These are phyloP conservation scores for Danaus plexippus DNA, from an alignment of 1,140 invertebrate species.

Conservation along the genomic window DNA sequence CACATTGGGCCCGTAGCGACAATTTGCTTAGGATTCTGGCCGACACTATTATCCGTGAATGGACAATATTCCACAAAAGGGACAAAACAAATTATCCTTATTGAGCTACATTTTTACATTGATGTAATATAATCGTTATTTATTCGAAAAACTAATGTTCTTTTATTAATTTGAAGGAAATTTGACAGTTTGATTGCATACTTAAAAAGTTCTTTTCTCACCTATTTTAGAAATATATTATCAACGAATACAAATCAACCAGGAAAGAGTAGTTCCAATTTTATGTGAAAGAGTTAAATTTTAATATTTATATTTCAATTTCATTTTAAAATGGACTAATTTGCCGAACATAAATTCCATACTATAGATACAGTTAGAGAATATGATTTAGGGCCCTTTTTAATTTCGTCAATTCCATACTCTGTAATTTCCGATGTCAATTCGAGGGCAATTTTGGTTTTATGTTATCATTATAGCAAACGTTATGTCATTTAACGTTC, in stretches of 20 bases:
- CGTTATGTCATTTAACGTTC: conserved; percentile 9
- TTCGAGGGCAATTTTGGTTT: conserved; percentile 35
- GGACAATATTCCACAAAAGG: too few species aligned
- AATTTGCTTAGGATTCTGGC: conserved; percentile 41
- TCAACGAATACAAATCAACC: conserved; percentile 9
- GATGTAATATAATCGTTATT: too few species aligned
- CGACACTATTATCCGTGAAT: conserved; percentile 19
- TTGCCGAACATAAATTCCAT: too few species aligned
- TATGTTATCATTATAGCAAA: conserved; percentile 34
- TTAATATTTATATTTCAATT: conserved; percentile 20
- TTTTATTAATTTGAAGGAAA: too few species aligned
- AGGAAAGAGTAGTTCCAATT: conserved; percentile 13
- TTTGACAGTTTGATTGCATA: too few species aligned
- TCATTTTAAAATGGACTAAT: conserved; percentile 2
- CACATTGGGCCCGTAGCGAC: conserved; percentile 27
- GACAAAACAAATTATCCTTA: too few species aligned
- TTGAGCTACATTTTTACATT: too few species aligned
- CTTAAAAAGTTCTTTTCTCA: too few species aligned
- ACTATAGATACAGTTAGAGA: conserved; percentile 9
- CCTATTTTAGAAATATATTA: too few species aligned
- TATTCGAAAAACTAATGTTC: too few species aligned
- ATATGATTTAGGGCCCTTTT: conserved; percentile 32
- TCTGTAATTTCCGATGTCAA: conserved; percentile 45
- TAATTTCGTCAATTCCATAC: conserved; percentile 43
- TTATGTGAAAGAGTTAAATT: conserved; percentile 14